Percentiles rank a stretch among this genome's conserved stretches.
Conservation (phyloP, 1,140 invertebrate genomes). For the Platyscapa corneri region DNA sequence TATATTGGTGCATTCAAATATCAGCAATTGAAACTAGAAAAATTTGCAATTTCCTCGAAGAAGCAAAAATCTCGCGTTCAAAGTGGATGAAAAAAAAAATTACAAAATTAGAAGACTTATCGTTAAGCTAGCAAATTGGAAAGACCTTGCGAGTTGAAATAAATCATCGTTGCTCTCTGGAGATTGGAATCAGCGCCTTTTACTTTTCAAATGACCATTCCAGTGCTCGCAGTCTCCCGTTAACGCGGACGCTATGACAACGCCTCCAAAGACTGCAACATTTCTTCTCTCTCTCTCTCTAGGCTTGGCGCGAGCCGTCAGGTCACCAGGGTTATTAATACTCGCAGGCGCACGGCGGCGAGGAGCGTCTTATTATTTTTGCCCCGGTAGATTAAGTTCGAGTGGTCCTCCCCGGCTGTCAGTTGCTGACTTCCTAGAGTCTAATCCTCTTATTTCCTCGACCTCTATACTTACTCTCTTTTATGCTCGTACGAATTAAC, state of each 20-base stretch:
- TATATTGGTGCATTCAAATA: no score
- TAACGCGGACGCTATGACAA: not conserved
- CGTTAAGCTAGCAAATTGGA: no score
- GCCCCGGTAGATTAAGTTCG: slow-evolving; percentile 49
- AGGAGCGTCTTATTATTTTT: slow-evolving; percentile 56
- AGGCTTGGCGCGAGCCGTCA: not conserved
- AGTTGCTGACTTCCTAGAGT: not conserved
- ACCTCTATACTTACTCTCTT: not conserved
- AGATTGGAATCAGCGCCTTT: not conserved
- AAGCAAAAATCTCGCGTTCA: no score
- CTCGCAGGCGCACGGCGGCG: not conserved
- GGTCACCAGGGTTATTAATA: slow-evolving; percentile 57
- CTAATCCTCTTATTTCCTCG: not conserved
- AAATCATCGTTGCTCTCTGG: no score
- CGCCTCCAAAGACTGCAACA: not conserved
- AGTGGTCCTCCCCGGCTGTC: slow-evolving; percentile 12
- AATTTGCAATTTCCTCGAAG: no score
- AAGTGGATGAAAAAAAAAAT: no score
- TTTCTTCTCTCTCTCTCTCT: not conserved
- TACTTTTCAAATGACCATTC: not conserved
- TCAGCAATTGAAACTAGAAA: no score
- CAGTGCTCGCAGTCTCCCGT: not conserved
- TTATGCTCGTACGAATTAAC: not conserved
- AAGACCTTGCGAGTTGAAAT: no score
- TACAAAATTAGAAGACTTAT: no score